Evolutionary conservation across 2,113 vertebrate species (phyloP).

Genomic region (Pelvicachromis taeniatus): DNA sequence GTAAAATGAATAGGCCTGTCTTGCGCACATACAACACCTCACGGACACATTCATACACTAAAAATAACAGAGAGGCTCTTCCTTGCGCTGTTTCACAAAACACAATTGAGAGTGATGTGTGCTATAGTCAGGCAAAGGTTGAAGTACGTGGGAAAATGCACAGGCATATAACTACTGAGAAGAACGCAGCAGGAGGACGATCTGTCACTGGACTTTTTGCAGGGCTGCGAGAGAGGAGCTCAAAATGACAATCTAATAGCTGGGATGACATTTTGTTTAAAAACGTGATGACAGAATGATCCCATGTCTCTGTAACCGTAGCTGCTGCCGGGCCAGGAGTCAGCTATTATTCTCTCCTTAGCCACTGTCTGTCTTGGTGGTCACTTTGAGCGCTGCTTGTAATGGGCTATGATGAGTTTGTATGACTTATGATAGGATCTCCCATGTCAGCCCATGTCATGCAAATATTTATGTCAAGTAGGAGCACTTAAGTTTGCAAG

Average conservation of each 20-base stretch:
- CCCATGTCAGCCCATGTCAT: conserved; percentile 60
- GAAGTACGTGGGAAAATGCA: conserved; percentile 63
- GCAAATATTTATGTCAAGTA: conserved; percentile 71
- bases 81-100: conserved; percentile 47
- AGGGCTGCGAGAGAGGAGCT: conserved; percentile 57
- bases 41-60: conserved; percentile 50
- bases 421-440: conserved; percentile 71
- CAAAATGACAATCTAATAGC: conserved; percentile 74
- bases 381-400: conserved; percentile 50
- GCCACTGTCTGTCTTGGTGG: conserved; percentile 63
- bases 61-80: conserved; percentile 60
- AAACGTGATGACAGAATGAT: conserved; percentile 72
- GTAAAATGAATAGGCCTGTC: conserved; percentile 55
- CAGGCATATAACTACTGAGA: conserved; percentile 36
- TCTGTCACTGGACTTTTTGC: conserved; percentile 60
- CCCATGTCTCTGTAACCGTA: conserved; percentile 65
- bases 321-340: conserved; percentile 57
- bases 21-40: conserved; percentile 35
- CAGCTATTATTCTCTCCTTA: conserved; percentile 66
- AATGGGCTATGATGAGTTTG: conserved; percentile 57
- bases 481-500: conserved; percentile 44
- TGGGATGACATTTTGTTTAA: conserved; percentile 73
- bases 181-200: conserved; percentile 42
- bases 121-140: conserved; percentile 64
- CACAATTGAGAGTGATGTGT: conserved; percentile 66